These are phyloP conservation scores for Spermophilus dauricus DNA, from an alignment of 2,113 vertebrate genomes.

Conservation along the genomic window DNA sequence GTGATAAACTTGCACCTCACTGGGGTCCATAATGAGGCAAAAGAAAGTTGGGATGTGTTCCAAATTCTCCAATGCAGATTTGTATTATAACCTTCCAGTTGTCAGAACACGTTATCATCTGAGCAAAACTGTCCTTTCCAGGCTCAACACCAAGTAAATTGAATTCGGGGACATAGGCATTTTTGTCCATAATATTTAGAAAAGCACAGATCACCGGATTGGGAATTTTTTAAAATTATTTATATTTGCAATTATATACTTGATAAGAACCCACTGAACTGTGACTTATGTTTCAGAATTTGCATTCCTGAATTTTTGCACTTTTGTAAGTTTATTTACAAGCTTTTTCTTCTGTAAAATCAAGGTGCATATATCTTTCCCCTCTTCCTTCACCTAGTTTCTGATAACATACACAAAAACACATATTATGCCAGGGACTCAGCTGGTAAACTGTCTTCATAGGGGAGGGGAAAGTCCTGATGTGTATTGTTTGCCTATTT, in stretches of 20 bases:
- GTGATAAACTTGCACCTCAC: not conserved
- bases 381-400: not conserved
- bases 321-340: not conserved
- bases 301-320: not conserved
- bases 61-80: not conserved
- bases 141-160: not conserved
- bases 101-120: not conserved
- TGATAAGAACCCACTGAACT: not conserved
- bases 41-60: not conserved
- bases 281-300: conserved; percentile 35
- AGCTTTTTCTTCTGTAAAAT: conserved; percentile 5
- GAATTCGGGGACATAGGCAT: not conserved
- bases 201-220: not conserved
- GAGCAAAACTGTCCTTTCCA: not conserved
- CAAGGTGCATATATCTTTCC: not conserved
- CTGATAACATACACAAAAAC: not conserved
- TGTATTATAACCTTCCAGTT: not conserved
- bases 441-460: not conserved
- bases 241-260: not conserved
- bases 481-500: not conserved
- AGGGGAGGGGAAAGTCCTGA: not conserved
- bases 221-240: not conserved
- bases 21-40: not conserved
- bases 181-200: not conserved
- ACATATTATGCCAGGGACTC: not conserved